Evolutionary conservation across 2,797 vertebrate species (phyloP), one percentile per base, ranked within the genome.

Genomic region (Muscicapa striata): DNA sequence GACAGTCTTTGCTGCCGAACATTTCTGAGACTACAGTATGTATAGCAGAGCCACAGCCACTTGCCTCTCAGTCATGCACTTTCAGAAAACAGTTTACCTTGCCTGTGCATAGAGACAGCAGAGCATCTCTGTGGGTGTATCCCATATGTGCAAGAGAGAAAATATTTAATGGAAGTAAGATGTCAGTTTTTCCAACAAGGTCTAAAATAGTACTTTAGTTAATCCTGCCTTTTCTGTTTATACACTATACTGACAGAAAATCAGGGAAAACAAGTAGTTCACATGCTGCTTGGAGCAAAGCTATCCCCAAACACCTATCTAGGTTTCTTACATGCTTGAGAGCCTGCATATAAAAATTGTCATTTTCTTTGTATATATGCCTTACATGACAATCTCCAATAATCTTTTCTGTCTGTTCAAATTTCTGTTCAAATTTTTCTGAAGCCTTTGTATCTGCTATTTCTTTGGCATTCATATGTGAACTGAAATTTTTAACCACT

Each of bases 71-170:
- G 16, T n/a, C 41, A 30, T 54, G 29, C 0, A 0, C 3, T 36
- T 75, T 15, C 54, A 82, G 51, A 58, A 43, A 87, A 34, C 1
- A 84, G 19, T 11, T 34, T 57, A 16, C 27, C 49, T 67, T 88
- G 20, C 30, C 43, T 66, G 14, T 45, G 36, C 29, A 59, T 61
- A 43, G 36, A 61, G 24, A 17, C 17, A 83, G n/a, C 7, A 17
- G 32, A 52, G 8, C 57, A 30, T 51, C 27, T 62, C 40, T 32
- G 7, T 57, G 15, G 30, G 5, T 45, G 8, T n/a, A 29, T 38
- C 34, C 20, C 1, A 0, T 8, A 13, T 1, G 5, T 32, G 9
- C 2, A 9, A 4, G 22, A 75, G 19, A 45, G 21, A 81, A 74
- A 69, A 9, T 30, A 52, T 54, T 75, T 52, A 61, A 41, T 49